Conservation (phyloP, 2,797 vertebrate species). For the Syndactyla subalaris region DNA sequence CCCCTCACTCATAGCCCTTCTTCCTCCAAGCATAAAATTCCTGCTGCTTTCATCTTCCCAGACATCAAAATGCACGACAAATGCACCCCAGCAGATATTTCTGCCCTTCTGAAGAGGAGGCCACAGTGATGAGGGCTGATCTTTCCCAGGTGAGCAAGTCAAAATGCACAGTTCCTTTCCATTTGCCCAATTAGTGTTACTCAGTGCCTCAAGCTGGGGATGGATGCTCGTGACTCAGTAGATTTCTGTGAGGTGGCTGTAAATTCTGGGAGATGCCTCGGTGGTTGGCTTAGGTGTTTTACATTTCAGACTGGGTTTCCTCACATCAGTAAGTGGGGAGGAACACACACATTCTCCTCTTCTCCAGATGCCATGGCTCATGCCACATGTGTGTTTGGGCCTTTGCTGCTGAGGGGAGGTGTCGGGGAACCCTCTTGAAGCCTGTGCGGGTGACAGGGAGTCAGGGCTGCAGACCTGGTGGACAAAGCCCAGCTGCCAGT, state of each 20-base stretch:
- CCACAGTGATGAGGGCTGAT: rapidly evolving
- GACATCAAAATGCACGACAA: rapidly evolving
- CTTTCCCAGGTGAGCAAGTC: neutral
- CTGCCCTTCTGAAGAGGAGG: neutral
- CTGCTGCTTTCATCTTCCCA: rapidly evolving
- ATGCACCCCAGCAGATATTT: neutral
- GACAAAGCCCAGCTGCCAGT: neutral
- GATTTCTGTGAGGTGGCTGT: rapidly evolving
- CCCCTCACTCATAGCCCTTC: rapidly evolving
- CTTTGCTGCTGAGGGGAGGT: rapidly evolving
- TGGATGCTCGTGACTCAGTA: rapidly evolving
- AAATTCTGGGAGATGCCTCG: neutral
- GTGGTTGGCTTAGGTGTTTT: rapidly evolving
- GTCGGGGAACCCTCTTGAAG: rapidly evolving
- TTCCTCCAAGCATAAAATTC: rapidly evolving
- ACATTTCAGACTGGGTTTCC: neutral
- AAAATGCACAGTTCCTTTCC: neutral
- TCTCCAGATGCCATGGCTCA: neutral
- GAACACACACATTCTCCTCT: rapidly evolving
- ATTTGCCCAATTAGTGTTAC: rapidly evolving
- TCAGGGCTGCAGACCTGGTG: rapidly evolving
- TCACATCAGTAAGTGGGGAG: rapidly evolving
- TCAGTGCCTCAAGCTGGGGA: rapidly evolving
- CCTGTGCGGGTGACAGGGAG: rapidly evolving
- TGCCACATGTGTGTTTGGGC: neutral